Conservation (phyloP, 2,113 vertebrate species). For the Sander lucioperca region DNA sequence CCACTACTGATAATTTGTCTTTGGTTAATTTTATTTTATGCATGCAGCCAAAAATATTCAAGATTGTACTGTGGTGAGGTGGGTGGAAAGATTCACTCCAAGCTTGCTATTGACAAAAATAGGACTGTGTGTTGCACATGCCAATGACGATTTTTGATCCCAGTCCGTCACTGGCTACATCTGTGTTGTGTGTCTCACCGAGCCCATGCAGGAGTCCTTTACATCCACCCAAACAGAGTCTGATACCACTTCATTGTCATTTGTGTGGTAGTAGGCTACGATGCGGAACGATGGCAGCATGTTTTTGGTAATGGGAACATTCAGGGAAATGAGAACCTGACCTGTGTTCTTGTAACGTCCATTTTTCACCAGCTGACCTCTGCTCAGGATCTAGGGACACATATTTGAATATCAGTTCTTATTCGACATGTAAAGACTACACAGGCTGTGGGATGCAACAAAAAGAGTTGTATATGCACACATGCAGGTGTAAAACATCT, state of each 20-base stretch:
- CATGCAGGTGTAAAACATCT: not conserved
- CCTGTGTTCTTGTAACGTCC: constrained; percentile 54
- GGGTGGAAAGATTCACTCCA: no score
- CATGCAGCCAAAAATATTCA: no score
- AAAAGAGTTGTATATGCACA: not conserved
- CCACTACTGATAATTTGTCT: no score
- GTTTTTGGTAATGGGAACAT: constrained; percentile 62
- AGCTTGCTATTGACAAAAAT: no score
- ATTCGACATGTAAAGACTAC: no score
- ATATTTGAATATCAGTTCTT: constrained; percentile 17
- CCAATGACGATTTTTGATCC: no score
- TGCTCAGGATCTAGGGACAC: constrained; percentile 78
- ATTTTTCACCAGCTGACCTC: constrained; percentile 77
- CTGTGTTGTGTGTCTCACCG: constrained; percentile 64
- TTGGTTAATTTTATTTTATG: no score
- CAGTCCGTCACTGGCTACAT: no score
- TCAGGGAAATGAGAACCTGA: constrained; percentile 74
- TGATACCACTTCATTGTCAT: constrained; percentile 80
- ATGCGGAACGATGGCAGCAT: constrained; percentile 86
- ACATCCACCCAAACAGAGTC: constrained; percentile 87
- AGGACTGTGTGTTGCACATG: no score
- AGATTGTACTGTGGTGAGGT: no score
- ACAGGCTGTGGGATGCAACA: no score
- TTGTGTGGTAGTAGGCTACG: constrained; percentile 82
- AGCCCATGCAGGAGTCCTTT: constrained; percentile 84